Conservation (phyloP, 2,797 vertebrate genomes). For the Iguana delicatissima region DNA sequence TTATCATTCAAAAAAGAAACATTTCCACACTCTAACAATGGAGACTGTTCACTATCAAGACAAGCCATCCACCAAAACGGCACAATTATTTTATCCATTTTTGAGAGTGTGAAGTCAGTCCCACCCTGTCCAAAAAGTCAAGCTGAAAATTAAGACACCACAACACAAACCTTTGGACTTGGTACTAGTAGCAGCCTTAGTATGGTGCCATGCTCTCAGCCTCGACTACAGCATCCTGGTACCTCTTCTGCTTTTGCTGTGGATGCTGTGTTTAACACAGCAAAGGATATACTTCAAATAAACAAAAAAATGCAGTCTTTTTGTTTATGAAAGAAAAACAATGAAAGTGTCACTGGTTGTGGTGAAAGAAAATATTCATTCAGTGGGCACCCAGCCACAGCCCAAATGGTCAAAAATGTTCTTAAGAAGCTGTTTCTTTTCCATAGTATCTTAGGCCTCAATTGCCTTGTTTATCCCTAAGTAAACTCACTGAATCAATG, state of each 20-base stretch:
- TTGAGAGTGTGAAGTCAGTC: background rate
- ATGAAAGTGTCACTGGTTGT: conserved; percentile 17
- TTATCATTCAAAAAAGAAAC: too few species aligned
- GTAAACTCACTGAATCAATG: too few species aligned
- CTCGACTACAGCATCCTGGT: background rate
- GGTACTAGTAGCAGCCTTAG: background rate
- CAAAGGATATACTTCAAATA: conserved; percentile 2
- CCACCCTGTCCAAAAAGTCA: background rate
- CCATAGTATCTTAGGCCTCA: too few species aligned
- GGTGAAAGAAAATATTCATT: conserved; percentile 30
- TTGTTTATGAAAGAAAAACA: conserved; percentile 25
- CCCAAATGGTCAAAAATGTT: background rate
- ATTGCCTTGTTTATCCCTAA: too few species aligned
- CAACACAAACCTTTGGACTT: background rate
- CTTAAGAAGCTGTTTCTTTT: background rate
- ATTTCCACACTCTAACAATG: too few species aligned
- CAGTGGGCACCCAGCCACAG: background rate
- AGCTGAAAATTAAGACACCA: background rate
- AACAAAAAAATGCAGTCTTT: background rate
- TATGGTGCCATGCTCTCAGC: background rate
- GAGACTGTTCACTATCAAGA: too few species aligned
- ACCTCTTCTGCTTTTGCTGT: background rate
- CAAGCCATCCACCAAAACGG: background rate
- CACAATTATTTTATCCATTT: background rate
- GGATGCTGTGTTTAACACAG: background rate